Evolutionary conservation across 2,797 vertebrate genomes (phyloP).

Genomic region (Tinamus major): DNA sequence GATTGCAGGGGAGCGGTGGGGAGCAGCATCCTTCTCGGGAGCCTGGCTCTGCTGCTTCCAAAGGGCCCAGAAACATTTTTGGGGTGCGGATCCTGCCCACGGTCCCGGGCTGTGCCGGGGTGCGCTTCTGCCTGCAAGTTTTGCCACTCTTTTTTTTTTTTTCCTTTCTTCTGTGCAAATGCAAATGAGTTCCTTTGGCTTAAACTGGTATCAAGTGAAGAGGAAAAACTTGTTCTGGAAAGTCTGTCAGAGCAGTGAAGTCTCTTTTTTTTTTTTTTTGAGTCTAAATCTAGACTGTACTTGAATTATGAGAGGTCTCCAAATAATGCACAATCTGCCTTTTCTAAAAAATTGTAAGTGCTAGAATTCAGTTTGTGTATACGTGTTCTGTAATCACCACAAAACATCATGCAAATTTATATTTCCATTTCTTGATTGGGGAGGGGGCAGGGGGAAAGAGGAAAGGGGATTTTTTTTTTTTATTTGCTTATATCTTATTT

Average conservation of each 20-base stretch:
- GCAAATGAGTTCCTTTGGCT: slow-evolving; percentile 33
- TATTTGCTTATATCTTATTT: slow-evolving; percentile 91
- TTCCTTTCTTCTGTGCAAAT: background rate
- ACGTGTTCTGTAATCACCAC: slow-evolving; percentile 79
- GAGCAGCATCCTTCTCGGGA: background rate
- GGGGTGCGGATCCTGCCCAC: background rate
- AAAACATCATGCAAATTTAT: slow-evolving; percentile 79
- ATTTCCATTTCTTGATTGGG: slow-evolving; percentile 82
- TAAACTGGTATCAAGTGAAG: slow-evolving; percentile 31
- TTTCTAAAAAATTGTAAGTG: slow-evolving; percentile 37
- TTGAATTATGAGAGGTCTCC: slow-evolving; percentile 10
- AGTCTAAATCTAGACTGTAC: background rate
- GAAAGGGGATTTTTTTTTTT: slow-evolving; percentile 72
- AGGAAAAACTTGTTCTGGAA: slow-evolving; percentile 62
- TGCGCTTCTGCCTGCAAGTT: background rate
- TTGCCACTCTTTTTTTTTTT: background rate
- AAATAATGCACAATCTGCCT: background rate
- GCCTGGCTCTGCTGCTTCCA: background rate
- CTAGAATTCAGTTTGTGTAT: slow-evolving; percentile 74
- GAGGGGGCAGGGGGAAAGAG: slow-evolving; percentile 28
- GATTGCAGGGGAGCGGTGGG: fast-evolving
- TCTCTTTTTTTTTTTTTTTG: background rate
- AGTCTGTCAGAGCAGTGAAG: slow-evolving; percentile 30
- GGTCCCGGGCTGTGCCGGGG: background rate
- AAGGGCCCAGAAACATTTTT: background rate